Evolutionary conservation across 2,113 vertebrate genomes (phyloP), one percentile per base, ranked within the genome.

Genomic region (Gasterosteus aculeatus): DNA sequence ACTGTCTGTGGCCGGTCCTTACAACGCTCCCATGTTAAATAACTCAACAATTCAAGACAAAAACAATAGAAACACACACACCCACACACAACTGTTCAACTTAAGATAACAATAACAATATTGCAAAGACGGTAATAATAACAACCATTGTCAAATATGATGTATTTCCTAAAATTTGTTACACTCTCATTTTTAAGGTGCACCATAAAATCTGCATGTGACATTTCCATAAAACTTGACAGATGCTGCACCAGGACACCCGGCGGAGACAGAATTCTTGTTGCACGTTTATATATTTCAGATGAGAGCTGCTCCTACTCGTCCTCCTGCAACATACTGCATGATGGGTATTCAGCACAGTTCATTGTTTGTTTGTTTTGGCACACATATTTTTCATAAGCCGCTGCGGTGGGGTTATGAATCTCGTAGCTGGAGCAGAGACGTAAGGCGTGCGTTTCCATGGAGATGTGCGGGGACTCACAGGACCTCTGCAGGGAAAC

Each of bases 171-270:
- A 92, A 91, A 93, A 86, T 75, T 77, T 84, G 85, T 92, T 88
- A 92, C 92, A 92, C 73, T 89, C 90, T 91, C 90, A 61, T 95
- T 94, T 94, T 95, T 95, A 97, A 97, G 96, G 96, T 96, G 97
- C 96, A 93, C 93, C 77, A 93, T 94, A 93, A 93, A 90, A 88
- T 88, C 80, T 84, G 87, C 78, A 80, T 77, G 87, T 88, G 89
- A 92, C 77, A 41, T 86, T 87, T 89, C 60, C 83, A 72, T 87
- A 87, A 85, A 92, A 91, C 84, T 80, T 66, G 75, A 90, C 86
- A 80, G 67, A 83, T 80, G 78, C 81, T 85, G 91, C 92, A 92
- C 88, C 89, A 64, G 35, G 56, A 92, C 86, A 90, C 78, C 65
- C 77, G 67, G 86, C 83, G 87, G 85, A 88, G 87, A 91, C 82